Conservation (phyloP, 2,797 vertebrate species). For the Erethizon dorsatum region DNA sequence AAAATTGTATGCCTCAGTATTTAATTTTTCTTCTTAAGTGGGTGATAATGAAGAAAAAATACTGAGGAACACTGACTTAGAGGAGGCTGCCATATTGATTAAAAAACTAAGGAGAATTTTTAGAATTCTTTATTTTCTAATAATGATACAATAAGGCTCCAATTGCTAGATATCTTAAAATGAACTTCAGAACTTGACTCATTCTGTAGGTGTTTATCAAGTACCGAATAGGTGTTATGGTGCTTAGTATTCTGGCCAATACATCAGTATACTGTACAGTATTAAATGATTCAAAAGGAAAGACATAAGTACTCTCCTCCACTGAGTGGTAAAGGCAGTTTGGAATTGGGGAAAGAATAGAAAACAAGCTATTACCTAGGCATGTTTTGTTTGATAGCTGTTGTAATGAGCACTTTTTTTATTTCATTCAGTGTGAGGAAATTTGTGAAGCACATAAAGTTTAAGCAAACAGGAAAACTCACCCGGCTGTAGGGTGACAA, state of each 20-base stretch:
- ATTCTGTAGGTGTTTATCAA: neutral
- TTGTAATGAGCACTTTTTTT: neutral
- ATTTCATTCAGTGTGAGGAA: neutral
- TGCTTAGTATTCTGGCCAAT: neutral
- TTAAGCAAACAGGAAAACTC: neutral
- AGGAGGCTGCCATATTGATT: neutral
- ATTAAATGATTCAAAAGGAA: neutral
- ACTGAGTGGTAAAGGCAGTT: constrained; percentile 18
- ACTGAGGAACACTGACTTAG: neutral
- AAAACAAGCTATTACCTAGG: neutral
- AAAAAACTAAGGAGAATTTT: neutral
- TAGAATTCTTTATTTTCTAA: constrained; percentile 16
- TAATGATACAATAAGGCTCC: neutral
- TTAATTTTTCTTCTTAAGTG: constrained; percentile 17
- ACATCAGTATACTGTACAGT: neutral
- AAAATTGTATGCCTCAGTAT: neutral
- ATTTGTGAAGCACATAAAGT: neutral
- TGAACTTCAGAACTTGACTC: neutral
- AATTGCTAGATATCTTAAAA: neutral
- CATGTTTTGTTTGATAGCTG: neutral
- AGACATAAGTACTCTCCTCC: neutral
- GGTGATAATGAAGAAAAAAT: neutral
- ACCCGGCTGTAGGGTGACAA: neutral
- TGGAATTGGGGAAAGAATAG: neutral
- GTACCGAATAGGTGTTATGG: neutral